Evolutionary conservation across 2,113 vertebrate species (phyloP).

Genomic region (Alouatta palliata): DNA sequence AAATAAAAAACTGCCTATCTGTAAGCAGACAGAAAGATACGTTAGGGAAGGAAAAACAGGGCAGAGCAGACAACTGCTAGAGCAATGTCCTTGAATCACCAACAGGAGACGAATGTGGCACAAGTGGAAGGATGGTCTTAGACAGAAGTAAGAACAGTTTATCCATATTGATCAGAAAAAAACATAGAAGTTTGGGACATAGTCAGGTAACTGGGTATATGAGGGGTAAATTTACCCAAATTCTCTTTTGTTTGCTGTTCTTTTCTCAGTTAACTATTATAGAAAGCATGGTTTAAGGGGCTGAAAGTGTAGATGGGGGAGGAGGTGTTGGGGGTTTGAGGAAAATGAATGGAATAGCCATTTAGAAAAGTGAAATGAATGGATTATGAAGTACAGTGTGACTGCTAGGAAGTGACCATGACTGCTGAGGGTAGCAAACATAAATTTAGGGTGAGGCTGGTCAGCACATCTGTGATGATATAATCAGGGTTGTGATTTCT

Average conservation of each 20-base stretch:
- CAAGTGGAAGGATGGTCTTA: not conserved
- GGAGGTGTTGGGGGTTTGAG: not conserved
- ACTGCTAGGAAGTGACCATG: not conserved
- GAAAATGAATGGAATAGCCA: not conserved
- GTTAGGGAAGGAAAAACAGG: not conserved
- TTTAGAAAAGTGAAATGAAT: not conserved
- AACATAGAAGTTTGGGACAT: not conserved
- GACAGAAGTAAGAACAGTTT: not conserved
- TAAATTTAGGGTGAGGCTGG: not conserved
- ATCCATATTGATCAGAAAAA: not conserved
- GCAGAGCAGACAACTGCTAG: not conserved
- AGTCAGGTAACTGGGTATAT: not conserved
- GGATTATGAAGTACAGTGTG: not conserved
- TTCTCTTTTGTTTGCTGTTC: conserved; percentile 1
- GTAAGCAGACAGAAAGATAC: not conserved
- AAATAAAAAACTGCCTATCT: not conserved
- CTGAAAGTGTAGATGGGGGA: not conserved
- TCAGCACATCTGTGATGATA: not conserved
- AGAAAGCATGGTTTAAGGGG: not conserved
- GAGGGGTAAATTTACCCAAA: not conserved
- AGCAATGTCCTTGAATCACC: not conserved
- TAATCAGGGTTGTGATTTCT: not conserved
- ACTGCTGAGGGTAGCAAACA: not conserved
- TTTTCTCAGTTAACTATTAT: conserved; percentile 4
- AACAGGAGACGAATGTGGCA: not conserved